phyloP scores from a whole-genome alignment of 2,888 invertebrate species.

The Perithous albicinctus region DNA sequence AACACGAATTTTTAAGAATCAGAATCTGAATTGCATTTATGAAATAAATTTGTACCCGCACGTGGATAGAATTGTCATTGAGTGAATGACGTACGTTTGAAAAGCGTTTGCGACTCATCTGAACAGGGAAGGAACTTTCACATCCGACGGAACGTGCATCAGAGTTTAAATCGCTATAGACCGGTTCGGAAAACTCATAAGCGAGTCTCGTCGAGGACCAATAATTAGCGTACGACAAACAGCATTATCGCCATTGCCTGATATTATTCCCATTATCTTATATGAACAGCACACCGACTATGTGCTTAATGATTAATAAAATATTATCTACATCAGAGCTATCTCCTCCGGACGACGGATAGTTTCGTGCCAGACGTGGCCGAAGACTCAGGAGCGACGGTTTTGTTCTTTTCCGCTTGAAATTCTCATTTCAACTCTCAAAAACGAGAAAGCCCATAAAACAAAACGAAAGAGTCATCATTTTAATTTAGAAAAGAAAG shows the following conservation, averaged over 20 bases:
- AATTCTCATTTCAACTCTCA: neutral
- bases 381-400: constrained; percentile 64
- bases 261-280: constrained; percentile 82
- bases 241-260: constrained; percentile 80
- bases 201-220: constrained; percentile 64
- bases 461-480: neutral
- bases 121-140: neutral
- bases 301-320: constrained; percentile 82
- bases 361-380: constrained; percentile 78
- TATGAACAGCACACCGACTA: constrained; percentile 77
- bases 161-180: neutral
- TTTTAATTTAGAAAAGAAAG: neutral
- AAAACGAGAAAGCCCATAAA: neutral
- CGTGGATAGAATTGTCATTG: no score
- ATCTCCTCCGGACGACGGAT: constrained; percentile 77
- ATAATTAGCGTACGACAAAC: constrained; percentile 79
- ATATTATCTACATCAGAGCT: constrained; percentile 79
- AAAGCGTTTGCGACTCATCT: no score
- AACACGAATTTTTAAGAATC: no score
- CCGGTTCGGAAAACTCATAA: constrained; percentile 8
- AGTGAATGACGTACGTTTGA: no score
- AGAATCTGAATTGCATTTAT: no score
- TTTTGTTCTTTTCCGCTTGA: constrained; percentile 50
- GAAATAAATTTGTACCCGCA: no score
- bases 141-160: constrained; percentile 14